A percentile compares a stretch with the other conserved stretches of the same genome.
These are phyloP conservation scores for Bathynomus jamesi DNA, from an alignment of 1,140 invertebrate genomes.

Conservation along the genomic window DNA sequence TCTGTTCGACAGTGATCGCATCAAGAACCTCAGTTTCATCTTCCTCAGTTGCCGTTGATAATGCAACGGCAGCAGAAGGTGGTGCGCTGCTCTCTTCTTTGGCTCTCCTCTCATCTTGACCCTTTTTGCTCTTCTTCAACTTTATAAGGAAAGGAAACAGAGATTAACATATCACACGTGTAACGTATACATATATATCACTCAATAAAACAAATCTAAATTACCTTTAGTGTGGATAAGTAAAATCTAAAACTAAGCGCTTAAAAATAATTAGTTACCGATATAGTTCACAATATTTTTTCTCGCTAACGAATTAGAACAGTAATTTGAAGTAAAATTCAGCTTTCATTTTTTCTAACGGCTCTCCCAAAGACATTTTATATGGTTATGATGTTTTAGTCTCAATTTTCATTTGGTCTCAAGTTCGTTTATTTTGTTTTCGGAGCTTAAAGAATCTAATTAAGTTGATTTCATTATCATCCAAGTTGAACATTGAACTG, in stretches of 20 bases:
- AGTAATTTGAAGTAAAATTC: too few relatives aligned
- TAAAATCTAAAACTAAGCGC: too few relatives aligned
- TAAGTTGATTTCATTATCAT: too few relatives aligned
- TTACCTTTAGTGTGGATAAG: neutral
- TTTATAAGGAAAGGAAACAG: neutral
- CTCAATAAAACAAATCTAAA: conserved; percentile 4
- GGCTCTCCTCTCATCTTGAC: neutral
- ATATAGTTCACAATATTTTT: too few relatives aligned
- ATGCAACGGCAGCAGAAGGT: neutral
- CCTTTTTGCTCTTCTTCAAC: neutral
- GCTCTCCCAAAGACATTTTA: too few relatives aligned
- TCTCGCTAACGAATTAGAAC: too few relatives aligned
- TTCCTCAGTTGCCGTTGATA: neutral
- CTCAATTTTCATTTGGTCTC: too few relatives aligned
- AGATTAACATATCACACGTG: neutral
- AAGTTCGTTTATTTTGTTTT: neutral
- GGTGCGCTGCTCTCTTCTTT: neutral
- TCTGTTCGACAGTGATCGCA: neutral
- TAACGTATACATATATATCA: neutral
- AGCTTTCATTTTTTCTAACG: too few relatives aligned
- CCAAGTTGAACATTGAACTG: conserved; percentile 2
- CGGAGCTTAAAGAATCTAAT: too few relatives aligned
- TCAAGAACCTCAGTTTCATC: neutral
- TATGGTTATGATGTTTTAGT: too few relatives aligned
- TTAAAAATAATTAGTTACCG: too few relatives aligned